These are phyloP conservation scores for Semaprochilodus insignis DNA, from an alignment of 2,797 vertebrate species.

Conservation along the genomic window DNA sequence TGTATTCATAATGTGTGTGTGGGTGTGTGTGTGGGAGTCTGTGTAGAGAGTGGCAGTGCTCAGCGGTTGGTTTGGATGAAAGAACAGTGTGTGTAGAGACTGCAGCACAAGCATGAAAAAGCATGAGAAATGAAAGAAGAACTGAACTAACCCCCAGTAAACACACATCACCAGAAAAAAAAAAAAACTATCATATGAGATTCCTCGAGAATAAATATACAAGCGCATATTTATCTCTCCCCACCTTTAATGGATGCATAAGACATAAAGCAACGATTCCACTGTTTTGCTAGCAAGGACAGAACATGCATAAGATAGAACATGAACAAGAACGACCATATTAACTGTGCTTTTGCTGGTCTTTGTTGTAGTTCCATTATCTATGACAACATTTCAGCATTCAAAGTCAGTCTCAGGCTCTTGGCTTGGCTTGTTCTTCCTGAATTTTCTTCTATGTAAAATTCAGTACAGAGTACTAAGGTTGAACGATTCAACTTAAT, in stretches of 20 bases:
- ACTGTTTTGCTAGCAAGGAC: neutral
- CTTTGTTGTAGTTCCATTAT: no score
- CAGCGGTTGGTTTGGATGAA: slow-evolving; percentile 15
- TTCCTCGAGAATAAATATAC: neutral
- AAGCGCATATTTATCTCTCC: no score
- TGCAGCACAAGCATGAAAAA: slow-evolving; percentile 33
- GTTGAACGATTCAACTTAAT: no score
- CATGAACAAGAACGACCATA: no score
- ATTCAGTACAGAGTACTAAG: no score
- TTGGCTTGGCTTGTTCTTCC: no score
- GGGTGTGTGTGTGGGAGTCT: slow-evolving; percentile 13
- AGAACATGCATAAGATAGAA: neutral
- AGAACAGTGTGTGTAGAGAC: neutral
- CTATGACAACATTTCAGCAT: no score
- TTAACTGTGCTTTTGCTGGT: no score
- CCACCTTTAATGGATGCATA: neutral
- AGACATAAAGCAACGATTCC: neutral
- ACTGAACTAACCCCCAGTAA: slow-evolving; percentile 4
- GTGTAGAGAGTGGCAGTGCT: slow-evolving; percentile 2
- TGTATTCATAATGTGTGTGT: neutral
- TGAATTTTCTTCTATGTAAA: no score
- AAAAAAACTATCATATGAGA: neutral
- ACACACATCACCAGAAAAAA: neutral
- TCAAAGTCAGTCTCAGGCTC: no score
- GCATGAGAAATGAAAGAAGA: slow-evolving; percentile 31